Evolutionary conservation across 1,140 invertebrate species (phyloP).

Genomic region (Tetraneura akinire): DNA sequence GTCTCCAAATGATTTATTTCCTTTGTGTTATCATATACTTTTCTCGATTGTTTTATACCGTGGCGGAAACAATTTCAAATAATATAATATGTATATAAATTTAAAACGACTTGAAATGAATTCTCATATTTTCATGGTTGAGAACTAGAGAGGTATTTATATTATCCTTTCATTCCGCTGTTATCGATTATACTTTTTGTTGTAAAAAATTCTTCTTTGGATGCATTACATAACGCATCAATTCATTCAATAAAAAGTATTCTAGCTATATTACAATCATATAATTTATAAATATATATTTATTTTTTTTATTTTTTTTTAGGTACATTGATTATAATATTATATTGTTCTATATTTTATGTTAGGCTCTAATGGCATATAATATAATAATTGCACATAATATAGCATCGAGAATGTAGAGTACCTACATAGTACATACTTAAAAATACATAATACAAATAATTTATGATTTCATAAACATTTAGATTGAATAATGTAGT

Average conservation of each 20-base stretch:
- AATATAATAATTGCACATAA: no score
- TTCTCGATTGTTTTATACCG: not conserved
- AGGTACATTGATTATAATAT: no score
- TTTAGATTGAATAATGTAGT: no score
- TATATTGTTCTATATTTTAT: no score
- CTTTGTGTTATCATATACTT: not conserved
- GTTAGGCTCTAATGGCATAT: no score
- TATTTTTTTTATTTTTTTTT: no score
- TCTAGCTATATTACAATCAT: no score
- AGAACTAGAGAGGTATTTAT: not conserved
- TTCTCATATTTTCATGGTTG: not conserved
- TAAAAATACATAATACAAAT: no score
- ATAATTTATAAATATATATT: no score
- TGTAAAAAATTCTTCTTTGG: not conserved
- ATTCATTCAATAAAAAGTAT: not conserved
- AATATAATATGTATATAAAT: not conserved
- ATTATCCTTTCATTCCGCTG: not conserved
- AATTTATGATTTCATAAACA: no score
- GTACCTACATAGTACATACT: no score
- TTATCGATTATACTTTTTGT: not conserved
- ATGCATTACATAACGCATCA: not conserved
- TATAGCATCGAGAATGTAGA: no score
- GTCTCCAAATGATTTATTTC: conserved; percentile 24
- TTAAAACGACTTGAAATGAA: not conserved
- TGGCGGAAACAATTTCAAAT: not conserved